Percentiles rank a stretch among this genome's conserved stretches.
These are phyloP conservation scores for Pterostichus niger DNA, from an alignment of 2,888 invertebrate species.

Conservation along the genomic window DNA sequence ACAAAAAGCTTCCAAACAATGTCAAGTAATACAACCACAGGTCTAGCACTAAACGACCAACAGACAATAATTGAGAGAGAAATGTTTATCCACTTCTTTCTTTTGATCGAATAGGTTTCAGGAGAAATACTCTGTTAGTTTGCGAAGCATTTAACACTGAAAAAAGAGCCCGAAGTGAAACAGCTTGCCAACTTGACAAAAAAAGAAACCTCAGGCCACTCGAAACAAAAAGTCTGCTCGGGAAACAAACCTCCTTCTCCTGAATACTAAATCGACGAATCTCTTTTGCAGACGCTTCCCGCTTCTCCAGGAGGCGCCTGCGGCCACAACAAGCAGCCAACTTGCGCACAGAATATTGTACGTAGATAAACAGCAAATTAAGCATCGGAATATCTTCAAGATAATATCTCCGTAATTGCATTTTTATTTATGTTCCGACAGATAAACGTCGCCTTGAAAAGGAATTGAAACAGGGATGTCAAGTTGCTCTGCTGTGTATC, in stretches of 20 bases:
- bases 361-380: conserved; percentile 66
- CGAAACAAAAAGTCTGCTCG: conserved; percentile 64
- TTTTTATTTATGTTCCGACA: conserved; percentile 72
- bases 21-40: not conserved
- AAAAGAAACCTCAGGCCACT: conserved; percentile 66
- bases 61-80: conserved; percentile 64
- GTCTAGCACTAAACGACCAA: not conserved
- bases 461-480: conserved; percentile 50
- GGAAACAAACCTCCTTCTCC: conserved; percentile 49
- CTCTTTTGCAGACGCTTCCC: conserved; percentile 27
- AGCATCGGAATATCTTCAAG: conserved; percentile 72
- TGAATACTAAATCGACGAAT: conserved; percentile 63
- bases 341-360: conserved; percentile 51
- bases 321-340: conserved; percentile 47
- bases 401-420: conserved; percentile 74
- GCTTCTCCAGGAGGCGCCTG: conserved; percentile 32
- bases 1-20: not conserved
- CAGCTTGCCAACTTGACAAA: conserved; percentile 67
- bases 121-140: conserved; percentile 61
- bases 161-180: conserved; percentile 65
- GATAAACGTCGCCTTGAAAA: conserved; percentile 25
- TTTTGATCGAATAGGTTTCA: conserved; percentile 64
- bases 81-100: conserved; percentile 67
- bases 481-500: not conserved
- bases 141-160: conserved; percentile 64